Conservation (phyloP, 2,888 invertebrate genomes). For the Steinernema scapterisci region DNA sequence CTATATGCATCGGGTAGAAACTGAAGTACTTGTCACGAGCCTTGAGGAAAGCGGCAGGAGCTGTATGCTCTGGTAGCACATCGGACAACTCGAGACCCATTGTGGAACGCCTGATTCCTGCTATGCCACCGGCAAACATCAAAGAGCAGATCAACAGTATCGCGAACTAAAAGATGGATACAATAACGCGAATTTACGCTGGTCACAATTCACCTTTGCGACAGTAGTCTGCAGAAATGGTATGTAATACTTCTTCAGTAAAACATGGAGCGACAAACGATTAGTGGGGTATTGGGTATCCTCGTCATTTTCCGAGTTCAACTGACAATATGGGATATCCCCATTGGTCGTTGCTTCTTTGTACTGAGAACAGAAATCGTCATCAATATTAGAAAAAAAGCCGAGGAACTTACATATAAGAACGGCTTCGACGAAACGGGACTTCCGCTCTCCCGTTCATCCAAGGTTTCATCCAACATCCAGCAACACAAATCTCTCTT, state of each 20-base stretch:
- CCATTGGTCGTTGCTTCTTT: background rate
- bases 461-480: slow-evolving; percentile 69
- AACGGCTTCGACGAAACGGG: background rate
- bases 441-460: background rate
- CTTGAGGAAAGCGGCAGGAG: slow-evolving; percentile 89
- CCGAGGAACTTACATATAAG: background rate
- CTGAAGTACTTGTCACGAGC: slow-evolving; percentile 90
- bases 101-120: slow-evolving; percentile 75
- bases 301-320: slow-evolving; percentile 25
- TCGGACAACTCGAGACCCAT: slow-evolving; percentile 89
- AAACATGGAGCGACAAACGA: slow-evolving; percentile 67
- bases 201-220: slow-evolving; percentile 73
- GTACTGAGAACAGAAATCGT: too few species aligned
- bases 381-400: too few species aligned
- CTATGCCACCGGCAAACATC: slow-evolving; percentile 73
- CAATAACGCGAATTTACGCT: background rate
- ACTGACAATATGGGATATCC: background rate
- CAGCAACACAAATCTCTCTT: slow-evolving; percentile 80
- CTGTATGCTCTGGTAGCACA: slow-evolving; percentile 78
- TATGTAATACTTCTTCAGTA: slow-evolving; percentile 73
- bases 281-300: background rate
- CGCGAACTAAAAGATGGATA: slow-evolving; percentile 65
- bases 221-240: slow-evolving; percentile 78
- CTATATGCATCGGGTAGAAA: slow-evolving; percentile 95
- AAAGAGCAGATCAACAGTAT: slow-evolving; percentile 72